Evolutionary conservation across 2,888 invertebrate species (phyloP).

Genomic region (Heliconius sara): DNA sequence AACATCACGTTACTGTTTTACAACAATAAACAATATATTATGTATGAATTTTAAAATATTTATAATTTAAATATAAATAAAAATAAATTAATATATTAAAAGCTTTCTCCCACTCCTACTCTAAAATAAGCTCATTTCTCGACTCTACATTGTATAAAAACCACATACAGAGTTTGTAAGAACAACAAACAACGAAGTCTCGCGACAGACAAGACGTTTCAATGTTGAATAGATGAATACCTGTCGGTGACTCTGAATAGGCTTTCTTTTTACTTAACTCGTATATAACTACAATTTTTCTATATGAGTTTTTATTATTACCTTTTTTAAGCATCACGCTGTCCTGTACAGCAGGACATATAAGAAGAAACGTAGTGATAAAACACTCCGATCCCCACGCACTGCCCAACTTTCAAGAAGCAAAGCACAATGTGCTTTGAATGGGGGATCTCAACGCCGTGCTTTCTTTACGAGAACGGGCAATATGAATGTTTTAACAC

Average conservation of each 20-base stretch:
- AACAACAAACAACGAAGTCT: constrained; percentile 21
- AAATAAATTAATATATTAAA: no score
- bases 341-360: background rate
- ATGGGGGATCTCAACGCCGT: background rate
- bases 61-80: no score
- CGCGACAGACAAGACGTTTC: constrained; percentile 22
- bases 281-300: background rate
- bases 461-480: no score
- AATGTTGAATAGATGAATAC: constrained; percentile 26
- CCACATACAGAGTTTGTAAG: constrained; percentile 6
- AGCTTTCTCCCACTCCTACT: background rate
- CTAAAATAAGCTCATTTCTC: constrained; percentile 1
- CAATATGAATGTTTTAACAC: no score
- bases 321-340: background rate
- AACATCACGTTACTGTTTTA: no score
- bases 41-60: no score
- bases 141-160: background rate
- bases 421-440: background rate
- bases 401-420: no score
- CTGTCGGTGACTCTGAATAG: constrained; percentile 25
- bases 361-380: background rate
- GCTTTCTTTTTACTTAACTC: constrained; percentile 1
- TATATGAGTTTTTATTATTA: background rate
- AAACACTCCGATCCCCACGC: background rate
- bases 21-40: no score